phyloP scores from a whole-genome alignment of 2,888 invertebrate species.

The Euzophera pinguis region DNA sequence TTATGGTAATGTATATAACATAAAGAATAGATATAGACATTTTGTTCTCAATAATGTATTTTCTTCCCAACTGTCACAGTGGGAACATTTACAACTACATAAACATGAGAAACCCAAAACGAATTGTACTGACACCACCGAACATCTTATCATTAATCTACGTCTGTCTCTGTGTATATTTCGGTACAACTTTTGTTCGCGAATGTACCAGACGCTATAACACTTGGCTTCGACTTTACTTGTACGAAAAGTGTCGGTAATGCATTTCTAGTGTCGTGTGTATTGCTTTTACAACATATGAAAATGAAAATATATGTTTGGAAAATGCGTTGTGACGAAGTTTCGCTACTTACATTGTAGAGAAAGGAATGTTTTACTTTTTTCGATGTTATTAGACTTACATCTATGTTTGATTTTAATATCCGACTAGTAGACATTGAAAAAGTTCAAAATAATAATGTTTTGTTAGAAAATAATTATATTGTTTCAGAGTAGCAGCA shows the following conservation, averaged over 20 bases:
- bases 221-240: conserved; percentile 1
- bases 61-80: neutral
- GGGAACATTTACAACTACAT: conserved; percentile 8
- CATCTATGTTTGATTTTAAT: too few species aligned
- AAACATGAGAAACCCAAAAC: conserved; percentile 10
- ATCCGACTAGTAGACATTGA: too few species aligned
- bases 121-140: conserved; percentile 8
- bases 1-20: too few species aligned
- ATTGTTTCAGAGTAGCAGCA: too few species aligned
- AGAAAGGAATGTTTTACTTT: too few species aligned
- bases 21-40: too few species aligned
- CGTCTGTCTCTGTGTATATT: conserved; percentile 8
- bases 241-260: neutral
- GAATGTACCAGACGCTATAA: conserved; percentile 6
- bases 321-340: too few species aligned
- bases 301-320: neutral
- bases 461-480: too few species aligned
- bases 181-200: conserved; percentile 1
- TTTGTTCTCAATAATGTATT: conserved; percentile 2
- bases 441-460: too few species aligned
- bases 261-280: neutral
- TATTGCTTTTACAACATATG: neutral
- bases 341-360: too few species aligned
- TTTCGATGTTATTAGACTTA: too few species aligned
- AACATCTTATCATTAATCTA: conserved; percentile 12